phyloP scores from a whole-genome alignment of 2,888 invertebrate species.

The Hoplodrina blanda region DNA sequence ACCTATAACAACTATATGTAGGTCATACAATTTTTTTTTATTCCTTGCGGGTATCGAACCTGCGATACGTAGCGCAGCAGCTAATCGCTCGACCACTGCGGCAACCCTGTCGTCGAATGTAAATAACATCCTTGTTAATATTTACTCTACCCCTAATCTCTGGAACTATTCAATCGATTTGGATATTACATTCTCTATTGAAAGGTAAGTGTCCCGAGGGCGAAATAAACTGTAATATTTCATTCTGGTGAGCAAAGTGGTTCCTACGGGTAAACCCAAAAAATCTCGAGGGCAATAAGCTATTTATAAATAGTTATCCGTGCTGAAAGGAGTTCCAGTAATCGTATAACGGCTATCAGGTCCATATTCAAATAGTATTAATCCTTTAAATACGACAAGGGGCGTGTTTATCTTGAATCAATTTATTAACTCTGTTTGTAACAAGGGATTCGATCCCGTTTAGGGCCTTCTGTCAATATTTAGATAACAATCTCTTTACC shows the following conservation, averaged over 20 bases:
- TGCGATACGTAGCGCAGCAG: no score
- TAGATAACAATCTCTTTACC: constrained; percentile 73
- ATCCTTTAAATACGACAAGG: constrained; percentile 66
- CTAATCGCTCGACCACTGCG: no score
- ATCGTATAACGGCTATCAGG: constrained; percentile 47
- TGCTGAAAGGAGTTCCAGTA: constrained; percentile 49
- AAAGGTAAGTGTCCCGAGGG: constrained; percentile 59
- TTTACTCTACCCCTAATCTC: constrained; percentile 44
- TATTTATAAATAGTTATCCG: constrained; percentile 56
- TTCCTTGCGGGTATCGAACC: no score
- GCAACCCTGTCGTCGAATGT: constrained; percentile 1
- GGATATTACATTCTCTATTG: constrained; percentile 57
- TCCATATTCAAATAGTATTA: constrained; percentile 59
- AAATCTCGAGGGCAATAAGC: constrained; percentile 58
- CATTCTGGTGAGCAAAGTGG: constrained; percentile 50
- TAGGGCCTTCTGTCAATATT: constrained; percentile 78
- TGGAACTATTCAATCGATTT: constrained; percentile 58
- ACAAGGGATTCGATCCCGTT: constrained; percentile 74
- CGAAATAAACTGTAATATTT: constrained; percentile 62
- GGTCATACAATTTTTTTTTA: no score
- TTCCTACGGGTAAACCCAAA: constrained; percentile 56
- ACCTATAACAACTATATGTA: no score
- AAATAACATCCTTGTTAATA: constrained; percentile 39
- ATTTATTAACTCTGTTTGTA: constrained; percentile 71
- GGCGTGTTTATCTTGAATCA: constrained; percentile 75